Evolutionary conservation across 2,797 vertebrate species (phyloP).

Genomic region (Anabas testudineus): DNA sequence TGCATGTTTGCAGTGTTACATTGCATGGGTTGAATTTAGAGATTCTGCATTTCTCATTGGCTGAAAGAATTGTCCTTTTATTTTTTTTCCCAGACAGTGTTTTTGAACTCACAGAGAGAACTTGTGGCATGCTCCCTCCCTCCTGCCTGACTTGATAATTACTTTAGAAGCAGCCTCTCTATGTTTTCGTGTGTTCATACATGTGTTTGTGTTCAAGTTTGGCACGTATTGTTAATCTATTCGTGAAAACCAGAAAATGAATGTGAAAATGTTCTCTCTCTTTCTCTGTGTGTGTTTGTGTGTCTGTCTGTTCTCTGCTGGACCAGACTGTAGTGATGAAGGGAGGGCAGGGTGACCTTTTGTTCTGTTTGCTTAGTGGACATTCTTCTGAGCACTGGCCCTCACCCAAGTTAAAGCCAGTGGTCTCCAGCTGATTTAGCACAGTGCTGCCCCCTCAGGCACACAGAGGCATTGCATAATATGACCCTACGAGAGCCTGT

Average conservation of each 20-base stretch:
- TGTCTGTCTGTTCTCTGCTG: slow-evolving; percentile 24
- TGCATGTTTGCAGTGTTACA: background rate
- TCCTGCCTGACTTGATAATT: slow-evolving; percentile 36
- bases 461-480: slow-evolving; percentile 33
- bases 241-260: background rate
- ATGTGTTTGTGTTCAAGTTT: slow-evolving; percentile 3
- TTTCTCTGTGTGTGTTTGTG: slow-evolving; percentile 12
- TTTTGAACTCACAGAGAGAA: slow-evolving; percentile 13
- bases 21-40: background rate
- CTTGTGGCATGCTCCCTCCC: slow-evolving; percentile 1
- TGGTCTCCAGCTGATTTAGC: slow-evolving; percentile 38
- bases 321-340: slow-evolving; percentile 52
- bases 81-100: background rate
- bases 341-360: slow-evolving; percentile 68
- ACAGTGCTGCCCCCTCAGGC: slow-evolving; percentile 55
- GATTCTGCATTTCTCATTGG: background rate
- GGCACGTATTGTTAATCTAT: background rate
- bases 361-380: slow-evolving; percentile 81
- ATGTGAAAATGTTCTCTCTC: too few species aligned
- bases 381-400: slow-evolving; percentile 76
- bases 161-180: slow-evolving; percentile 19
- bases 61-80: slow-evolving; percentile 25
- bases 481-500: slow-evolving; percentile 6
- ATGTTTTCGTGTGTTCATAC: background rate
- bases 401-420: slow-evolving; percentile 61